Evolutionary conservation across 2,888 invertebrate genomes (phyloP).

Genomic region (Sycophila texana): DNA sequence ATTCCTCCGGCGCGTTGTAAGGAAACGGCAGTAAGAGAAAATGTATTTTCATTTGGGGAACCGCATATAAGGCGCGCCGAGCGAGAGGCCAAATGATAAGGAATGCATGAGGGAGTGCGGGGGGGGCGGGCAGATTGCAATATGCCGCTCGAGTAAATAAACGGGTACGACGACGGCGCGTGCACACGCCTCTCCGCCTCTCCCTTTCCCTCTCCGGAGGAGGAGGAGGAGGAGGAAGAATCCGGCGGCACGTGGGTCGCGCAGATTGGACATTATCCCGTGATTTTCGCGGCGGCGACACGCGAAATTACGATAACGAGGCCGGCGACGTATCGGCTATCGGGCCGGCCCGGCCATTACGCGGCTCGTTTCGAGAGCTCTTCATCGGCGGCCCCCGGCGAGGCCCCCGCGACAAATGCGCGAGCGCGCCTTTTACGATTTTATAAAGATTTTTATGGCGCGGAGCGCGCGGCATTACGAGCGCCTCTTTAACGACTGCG

Average conservation of each 20-base stretch:
- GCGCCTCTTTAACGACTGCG: constrained; percentile 13
- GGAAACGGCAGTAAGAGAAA: constrained; percentile 40
- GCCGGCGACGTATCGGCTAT: constrained; percentile 32
- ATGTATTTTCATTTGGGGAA: constrained; percentile 41
- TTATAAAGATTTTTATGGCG: constrained; percentile 43
- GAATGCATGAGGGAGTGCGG: constrained; percentile 40
- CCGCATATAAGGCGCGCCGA: neutral
- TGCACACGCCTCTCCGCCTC: neutral
- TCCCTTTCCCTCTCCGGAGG: neutral
- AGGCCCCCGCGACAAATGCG: constrained; percentile 19
- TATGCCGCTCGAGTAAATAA: constrained; percentile 43
- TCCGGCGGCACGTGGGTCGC: constrained; percentile 22
- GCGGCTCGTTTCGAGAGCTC: constrained; percentile 37
- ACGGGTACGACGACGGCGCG: neutral
- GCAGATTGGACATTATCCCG: constrained; percentile 50
- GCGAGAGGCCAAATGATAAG: constrained; percentile 21
- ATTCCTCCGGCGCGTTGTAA: constrained; percentile 9
- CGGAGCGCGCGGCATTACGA: neutral
- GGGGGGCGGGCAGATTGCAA: constrained; percentile 31
- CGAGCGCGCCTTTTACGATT: constrained; percentile 37
- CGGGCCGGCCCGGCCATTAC: constrained; percentile 27
- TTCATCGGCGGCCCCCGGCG: constrained; percentile 19
- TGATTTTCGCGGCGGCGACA: constrained; percentile 44
- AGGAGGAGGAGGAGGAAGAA: neutral
- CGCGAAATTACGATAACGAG: constrained; percentile 53